Base-by-base conservation (phyloP, 2,113 vertebrate genomes). In the Callipepla squamata region DNA sequence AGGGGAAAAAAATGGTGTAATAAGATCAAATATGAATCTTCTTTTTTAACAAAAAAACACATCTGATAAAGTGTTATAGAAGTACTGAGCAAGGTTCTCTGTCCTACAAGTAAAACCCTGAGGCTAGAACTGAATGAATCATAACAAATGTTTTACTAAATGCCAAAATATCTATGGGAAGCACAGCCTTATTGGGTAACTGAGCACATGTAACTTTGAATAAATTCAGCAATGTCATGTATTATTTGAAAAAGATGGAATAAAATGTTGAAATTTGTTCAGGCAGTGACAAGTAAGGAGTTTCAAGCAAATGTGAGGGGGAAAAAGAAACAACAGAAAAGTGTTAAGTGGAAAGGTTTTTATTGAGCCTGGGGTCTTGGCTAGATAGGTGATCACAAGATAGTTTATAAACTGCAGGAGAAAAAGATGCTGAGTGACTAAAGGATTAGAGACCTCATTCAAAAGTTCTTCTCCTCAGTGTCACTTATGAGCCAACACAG, bases 1-100 rank as follows among this genome's bases (percentile, higher is more conserved):
- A 12, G 21, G 40, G 2, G 2, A 11, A 70, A 67, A 40, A 22
- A 57, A 66, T 8, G 0, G 55, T 0, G 0, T 40, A 4, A 80
- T 86, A 84, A 81, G 22, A 45, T 76, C 4, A 69, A 84, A 68
- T 80, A 75, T 17, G 2, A 78, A 55, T 89, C 36, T 61, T 16
- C 17, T 62, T 55, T 80, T 22, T 13, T 25, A 21, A 63, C 67
- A 26, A 90, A 62, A 92, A 25, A 2, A 51, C 89, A n/a, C 3
- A 68, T 59, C 21, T 74, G 21, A 44, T 44, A 20, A 34, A 73
- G 17, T n/a, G 3, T 32, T 62, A 14, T 4, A 55, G n/a, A 65
- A 87, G 6, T 53, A 48, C 9, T 36, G 36, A 76, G 36, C 0
- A 1, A 84, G 90, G 70, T 50, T 65, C 7, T 59, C 57, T 84